Conservation (phyloP, 2,888 invertebrate genomes). For the Gastrophysa polygoni region DNA sequence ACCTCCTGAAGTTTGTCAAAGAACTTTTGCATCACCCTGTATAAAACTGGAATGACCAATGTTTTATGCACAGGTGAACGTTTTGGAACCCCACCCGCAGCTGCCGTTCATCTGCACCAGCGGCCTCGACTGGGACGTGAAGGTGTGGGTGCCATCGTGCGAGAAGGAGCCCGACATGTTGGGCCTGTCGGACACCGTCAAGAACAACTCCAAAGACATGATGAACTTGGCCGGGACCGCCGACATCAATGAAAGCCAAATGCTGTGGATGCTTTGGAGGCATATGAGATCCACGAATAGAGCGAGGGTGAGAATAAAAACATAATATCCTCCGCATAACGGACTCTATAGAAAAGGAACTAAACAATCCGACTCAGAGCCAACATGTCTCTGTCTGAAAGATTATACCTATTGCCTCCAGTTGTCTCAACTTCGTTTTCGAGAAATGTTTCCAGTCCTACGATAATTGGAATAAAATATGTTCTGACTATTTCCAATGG, state of each 20-base stretch:
- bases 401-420: too few relatives aligned
- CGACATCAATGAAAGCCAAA: conserved; percentile 50
- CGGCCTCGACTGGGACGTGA: conserved; percentile 90
- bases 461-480: too few relatives aligned
- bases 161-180: conserved; percentile 64
- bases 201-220: conserved; percentile 43
- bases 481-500: too few relatives aligned
- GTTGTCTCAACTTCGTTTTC: too few relatives aligned
- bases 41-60: too few relatives aligned
- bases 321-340: too few relatives aligned
- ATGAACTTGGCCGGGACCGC: conserved; percentile 29
- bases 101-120: conserved; percentile 88
- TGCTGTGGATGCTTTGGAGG: conserved; percentile 56
- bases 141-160: conserved; percentile 86
- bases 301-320: conserved; percentile 34
- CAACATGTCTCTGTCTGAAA: too few relatives aligned
- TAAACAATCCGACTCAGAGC: too few relatives aligned
- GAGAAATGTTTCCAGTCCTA: too few relatives aligned
- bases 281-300: conserved; percentile 47
- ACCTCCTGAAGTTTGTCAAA: too few relatives aligned
- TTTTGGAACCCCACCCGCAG: conserved; percentile 88
- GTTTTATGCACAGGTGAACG: conserved; percentile 77
- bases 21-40: too few relatives aligned
- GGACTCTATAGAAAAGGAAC: too few relatives aligned
- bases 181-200: conserved; percentile 59